phyloP scores from a whole-genome alignment of 2,113 vertebrate genomes.

The Stegostoma tigrinum region DNA sequence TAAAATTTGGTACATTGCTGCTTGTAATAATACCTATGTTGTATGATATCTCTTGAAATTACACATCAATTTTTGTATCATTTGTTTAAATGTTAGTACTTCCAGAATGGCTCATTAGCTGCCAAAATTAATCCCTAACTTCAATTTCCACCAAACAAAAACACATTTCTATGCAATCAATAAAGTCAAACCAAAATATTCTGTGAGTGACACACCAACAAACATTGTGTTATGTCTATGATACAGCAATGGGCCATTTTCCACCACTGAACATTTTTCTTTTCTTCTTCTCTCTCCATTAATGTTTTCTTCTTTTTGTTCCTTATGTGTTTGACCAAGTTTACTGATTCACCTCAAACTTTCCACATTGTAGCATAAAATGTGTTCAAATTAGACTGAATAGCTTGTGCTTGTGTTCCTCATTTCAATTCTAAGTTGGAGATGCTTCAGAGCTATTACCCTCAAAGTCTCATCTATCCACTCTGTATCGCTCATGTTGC shows the following conservation, averaged over 20 bases:
- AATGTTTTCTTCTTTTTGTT: background rate
- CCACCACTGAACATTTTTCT: background rate
- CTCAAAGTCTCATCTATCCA: background rate
- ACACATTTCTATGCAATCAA: background rate
- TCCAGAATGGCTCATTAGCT: constrained; percentile 4
- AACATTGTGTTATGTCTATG: background rate
- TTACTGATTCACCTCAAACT: background rate
- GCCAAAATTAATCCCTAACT: constrained; percentile 15
- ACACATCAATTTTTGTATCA: background rate
- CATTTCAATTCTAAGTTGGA: background rate
- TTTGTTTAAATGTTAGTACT: background rate
- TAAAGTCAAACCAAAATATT: background rate
- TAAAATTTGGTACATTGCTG: background rate
- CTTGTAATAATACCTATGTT: background rate
- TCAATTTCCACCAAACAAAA: background rate
- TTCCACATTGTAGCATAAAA: background rate
- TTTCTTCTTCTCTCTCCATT: background rate
- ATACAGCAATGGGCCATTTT: background rate
- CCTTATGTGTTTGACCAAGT: too few species aligned
- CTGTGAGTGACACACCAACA: background rate
- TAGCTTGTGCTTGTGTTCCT: background rate
- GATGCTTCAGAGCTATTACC: background rate
- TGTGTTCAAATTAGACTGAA: background rate
- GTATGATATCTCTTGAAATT: constrained; percentile 2
- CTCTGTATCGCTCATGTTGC: background rate